Percentiles rank a stretch among this genome's conserved stretches.
Evolutionary conservation across 2,797 vertebrate species (phyloP).

Genomic region (Scolopax bukidnonensis): DNA sequence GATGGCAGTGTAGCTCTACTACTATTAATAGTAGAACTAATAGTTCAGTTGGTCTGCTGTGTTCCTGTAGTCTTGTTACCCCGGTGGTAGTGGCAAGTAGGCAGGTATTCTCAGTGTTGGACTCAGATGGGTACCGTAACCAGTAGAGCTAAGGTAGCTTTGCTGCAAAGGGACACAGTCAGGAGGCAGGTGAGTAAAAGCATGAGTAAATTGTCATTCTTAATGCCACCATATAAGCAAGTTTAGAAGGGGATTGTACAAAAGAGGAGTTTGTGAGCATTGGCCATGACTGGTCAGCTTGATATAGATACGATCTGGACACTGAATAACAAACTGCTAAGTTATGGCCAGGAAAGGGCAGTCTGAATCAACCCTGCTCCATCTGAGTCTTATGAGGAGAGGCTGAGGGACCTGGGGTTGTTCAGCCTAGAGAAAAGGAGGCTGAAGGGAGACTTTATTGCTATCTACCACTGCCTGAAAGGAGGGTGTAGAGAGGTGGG

Average conservation of each 20-base stretch:
- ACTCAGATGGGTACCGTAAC: neutral
- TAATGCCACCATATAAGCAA: neutral
- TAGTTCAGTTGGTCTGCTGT: neutral
- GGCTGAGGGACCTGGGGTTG: too few relatives aligned
- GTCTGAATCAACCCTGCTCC: neutral
- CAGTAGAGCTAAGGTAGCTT: neutral
- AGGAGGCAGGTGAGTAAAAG: neutral
- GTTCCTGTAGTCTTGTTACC: neutral
- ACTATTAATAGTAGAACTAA: neutral
- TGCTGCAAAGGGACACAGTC: neutral
- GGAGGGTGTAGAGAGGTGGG: too few relatives aligned
- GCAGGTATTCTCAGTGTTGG: neutral
- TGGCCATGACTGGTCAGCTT: neutral
- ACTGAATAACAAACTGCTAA: neutral
- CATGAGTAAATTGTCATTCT: neutral
- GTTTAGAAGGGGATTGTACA: neutral
- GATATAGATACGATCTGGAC: neutral
- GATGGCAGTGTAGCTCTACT: neutral
- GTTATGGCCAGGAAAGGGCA: neutral
- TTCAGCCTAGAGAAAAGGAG: too few relatives aligned
- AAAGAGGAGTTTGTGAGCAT: neutral
- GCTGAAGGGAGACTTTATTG: too few relatives aligned
- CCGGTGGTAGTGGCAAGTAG: neutral
- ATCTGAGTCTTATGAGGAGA: neutral
- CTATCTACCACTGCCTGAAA: too few relatives aligned